These are phyloP conservation scores for Botrylloides violaceus DNA, from an alignment of 23 tunicate genomes.

Conservation along the genomic window DNA sequence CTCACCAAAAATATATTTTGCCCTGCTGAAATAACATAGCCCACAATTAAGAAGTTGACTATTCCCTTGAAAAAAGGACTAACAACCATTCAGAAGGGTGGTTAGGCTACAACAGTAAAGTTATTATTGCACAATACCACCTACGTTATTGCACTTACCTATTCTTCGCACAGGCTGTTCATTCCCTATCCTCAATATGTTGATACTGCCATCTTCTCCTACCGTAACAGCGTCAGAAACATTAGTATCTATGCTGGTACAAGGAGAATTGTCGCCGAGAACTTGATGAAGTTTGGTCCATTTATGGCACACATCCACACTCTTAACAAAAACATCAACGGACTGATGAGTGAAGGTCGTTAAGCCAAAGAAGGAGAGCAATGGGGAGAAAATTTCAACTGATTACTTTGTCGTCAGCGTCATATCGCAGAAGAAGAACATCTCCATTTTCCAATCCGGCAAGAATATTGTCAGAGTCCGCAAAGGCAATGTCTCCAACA, in stretches of 20 bases:
- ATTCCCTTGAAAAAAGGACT: background rate
- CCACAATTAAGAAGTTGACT: background rate
- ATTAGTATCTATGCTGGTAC: conserved; percentile 52
- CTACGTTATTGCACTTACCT: no score
- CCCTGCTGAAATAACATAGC: background rate
- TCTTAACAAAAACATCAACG: background rate
- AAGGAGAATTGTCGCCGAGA: background rate
- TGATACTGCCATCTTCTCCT: conserved; percentile 71
- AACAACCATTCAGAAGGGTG: no score
- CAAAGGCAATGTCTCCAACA: conserved; percentile 38
- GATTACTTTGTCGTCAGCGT: background rate
- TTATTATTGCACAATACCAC: no score
- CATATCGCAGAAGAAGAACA: conserved; percentile 25
- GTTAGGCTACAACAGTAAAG: no score
- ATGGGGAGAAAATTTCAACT: no score
- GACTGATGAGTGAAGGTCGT: background rate
- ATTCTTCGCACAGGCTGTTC: conserved; percentile 37
- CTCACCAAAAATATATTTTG: background rate
- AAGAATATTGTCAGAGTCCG: conserved; percentile 26
- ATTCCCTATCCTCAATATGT: conserved; percentile 48
- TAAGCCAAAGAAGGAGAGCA: background rate
- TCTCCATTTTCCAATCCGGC: conserved; percentile 51
- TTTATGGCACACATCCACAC: background rate
- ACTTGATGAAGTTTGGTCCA: conserved; percentile 3
- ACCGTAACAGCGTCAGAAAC: conserved; percentile 50